phyloP scores from a whole-genome alignment of 2,888 invertebrate genomes.

The Creontiades dilutus region DNA sequence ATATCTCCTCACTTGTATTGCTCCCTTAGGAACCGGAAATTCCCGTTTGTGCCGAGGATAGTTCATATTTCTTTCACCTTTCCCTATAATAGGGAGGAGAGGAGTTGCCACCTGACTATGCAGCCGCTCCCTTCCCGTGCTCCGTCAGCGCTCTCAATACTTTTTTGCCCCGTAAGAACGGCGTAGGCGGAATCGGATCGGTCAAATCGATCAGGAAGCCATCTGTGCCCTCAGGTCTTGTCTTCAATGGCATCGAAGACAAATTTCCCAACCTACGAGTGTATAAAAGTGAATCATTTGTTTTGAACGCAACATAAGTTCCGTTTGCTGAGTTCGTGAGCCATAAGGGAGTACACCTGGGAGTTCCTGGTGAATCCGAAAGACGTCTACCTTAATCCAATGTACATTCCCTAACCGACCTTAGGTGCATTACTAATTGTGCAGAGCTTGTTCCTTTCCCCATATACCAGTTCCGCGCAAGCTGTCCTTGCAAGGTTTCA shows the following conservation, averaged over 20 bases:
- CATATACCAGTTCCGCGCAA: no score
- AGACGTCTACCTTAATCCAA: no score
- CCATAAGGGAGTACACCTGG: no score
- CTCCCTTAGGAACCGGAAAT: constrained; percentile 43
- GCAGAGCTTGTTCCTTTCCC: no score
- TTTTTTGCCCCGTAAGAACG: background rate
- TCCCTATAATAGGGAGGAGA: background rate
- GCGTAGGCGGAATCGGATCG: background rate
- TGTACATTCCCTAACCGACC: no score
- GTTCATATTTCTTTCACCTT: constrained; percentile 39
- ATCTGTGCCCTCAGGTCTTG: background rate
- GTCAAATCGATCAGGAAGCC: constrained; percentile 30
- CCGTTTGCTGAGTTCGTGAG: no score
- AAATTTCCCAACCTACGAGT: no score
- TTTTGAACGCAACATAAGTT: no score
- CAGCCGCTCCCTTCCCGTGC: background rate
- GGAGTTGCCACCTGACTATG: constrained; percentile 20
- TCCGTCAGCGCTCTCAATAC: background rate
- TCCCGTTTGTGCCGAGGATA: constrained; percentile 39
- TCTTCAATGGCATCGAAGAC: background rate
- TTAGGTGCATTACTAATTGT: no score
- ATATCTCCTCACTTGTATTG: constrained; percentile 37
- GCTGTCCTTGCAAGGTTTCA: no score
- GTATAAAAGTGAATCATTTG: no score
- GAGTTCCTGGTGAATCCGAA: no score